These are phyloP conservation scores for Neoaliturus tenellus DNA, from an alignment of 2,888 invertebrate genomes.

Conservation along the genomic window DNA sequence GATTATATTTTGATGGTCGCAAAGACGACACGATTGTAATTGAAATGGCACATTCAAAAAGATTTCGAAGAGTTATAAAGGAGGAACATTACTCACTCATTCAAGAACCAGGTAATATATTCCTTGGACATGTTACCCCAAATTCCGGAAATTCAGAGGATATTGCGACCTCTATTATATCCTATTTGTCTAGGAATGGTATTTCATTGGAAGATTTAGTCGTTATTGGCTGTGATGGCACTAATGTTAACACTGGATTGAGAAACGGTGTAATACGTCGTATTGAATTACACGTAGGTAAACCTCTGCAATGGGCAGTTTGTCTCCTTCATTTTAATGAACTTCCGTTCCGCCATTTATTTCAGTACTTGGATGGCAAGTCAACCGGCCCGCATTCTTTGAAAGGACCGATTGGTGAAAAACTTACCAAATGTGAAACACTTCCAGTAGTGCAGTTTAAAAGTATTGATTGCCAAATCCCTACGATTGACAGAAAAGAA, in stretches of 20 bases:
- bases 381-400: slow-evolving; percentile 56
- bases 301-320: slow-evolving; percentile 58
- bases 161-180: slow-evolving; percentile 35
- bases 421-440: slow-evolving; percentile 57
- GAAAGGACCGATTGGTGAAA: slow-evolving; percentile 56
- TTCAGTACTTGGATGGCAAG: slow-evolving; percentile 55
- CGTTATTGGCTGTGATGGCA: slow-evolving; percentile 61
- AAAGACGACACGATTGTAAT: slow-evolving; percentile 27
- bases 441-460: slow-evolving; percentile 56
- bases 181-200: slow-evolving; percentile 61
- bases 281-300: slow-evolving; percentile 55
- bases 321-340: slow-evolving; percentile 60
- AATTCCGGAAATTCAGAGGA: slow-evolving; percentile 41
- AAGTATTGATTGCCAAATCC: slow-evolving; percentile 52
- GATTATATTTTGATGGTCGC: slow-evolving; percentile 29
- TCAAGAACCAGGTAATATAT: slow-evolving; percentile 34
- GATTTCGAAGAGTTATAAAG: slow-evolving; percentile 29
- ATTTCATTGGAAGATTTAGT: slow-evolving; percentile 54
- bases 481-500: slow-evolving; percentile 21
- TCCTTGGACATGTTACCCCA: slow-evolving; percentile 17
- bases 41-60: slow-evolving; percentile 39
- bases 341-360: slow-evolving; percentile 59
- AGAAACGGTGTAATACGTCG: slow-evolving; percentile 56
- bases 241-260: slow-evolving; percentile 56
- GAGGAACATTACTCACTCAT: slow-evolving; percentile 44